These are phyloP conservation scores for Numenius phaeopus DNA, from an alignment of 2,797 vertebrate species.

Conservation along the genomic window DNA sequence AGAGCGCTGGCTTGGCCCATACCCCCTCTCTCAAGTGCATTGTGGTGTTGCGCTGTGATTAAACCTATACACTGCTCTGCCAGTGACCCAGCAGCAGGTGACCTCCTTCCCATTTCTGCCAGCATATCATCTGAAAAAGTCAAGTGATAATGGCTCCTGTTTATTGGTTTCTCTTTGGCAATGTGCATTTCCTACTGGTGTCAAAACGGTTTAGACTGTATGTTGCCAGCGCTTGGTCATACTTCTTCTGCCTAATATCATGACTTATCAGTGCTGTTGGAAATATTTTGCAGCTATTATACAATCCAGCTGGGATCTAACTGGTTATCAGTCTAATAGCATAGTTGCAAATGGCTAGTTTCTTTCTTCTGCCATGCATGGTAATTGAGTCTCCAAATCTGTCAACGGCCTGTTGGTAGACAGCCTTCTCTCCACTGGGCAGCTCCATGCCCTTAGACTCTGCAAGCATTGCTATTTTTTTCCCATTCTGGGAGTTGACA, in stretches of 20 bases:
- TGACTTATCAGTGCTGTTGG: not conserved
- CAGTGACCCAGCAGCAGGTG: not conserved
- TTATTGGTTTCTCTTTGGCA: constrained; percentile 2
- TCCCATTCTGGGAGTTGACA: not conserved
- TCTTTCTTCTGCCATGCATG: not conserved
- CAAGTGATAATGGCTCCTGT: not conserved
- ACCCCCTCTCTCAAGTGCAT: not conserved
- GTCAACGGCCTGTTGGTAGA: constrained; percentile 20
- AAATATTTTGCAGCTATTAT: constrained; percentile 26
- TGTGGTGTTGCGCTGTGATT: not conserved
- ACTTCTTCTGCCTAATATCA: not conserved
- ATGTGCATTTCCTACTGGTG: not conserved
- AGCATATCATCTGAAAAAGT: not conserved
- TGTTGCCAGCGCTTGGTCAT: not conserved
- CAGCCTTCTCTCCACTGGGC: not conserved
- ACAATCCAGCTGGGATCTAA: constrained; percentile 13
- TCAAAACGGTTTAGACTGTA: constrained; percentile 4
- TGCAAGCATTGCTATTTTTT: not conserved
- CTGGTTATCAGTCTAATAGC: constrained; percentile 13
- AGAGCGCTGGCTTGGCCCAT: not conserved
- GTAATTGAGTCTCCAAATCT: constrained; percentile 16
- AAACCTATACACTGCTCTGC: not conserved
- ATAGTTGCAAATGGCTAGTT: not conserved
- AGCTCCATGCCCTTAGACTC: not conserved
- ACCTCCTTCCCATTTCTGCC: not conserved